Percentiles rank a stretch among this genome's conserved stretches.
phyloP scores from a whole-genome alignment of 2,113 vertebrate species.

The Eptesicus fuscus region DNA sequence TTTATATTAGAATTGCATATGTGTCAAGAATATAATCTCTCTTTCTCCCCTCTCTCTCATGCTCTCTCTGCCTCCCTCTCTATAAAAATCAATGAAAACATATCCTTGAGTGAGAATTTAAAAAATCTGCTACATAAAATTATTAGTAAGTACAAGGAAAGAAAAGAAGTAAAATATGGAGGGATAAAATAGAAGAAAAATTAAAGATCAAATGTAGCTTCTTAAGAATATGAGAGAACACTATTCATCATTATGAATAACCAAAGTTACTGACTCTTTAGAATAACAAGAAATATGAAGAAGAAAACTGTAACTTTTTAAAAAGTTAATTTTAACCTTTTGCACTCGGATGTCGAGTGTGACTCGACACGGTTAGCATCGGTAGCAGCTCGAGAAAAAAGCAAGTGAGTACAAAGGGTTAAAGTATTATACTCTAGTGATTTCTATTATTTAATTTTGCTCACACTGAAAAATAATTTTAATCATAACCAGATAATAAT shows the following conservation, averaged over 20 bases:
- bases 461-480: constrained; percentile 10
- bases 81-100: not conserved
- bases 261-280: not conserved
- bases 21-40: not conserved
- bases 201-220: not conserved
- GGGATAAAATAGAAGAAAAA: not conserved
- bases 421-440: not conserved
- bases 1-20: not conserved
- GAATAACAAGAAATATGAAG: not conserved
- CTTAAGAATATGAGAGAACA: not conserved
- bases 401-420: no score
- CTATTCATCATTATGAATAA: not conserved
- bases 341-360: no score
- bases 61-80: not conserved
- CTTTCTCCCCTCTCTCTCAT: not conserved
- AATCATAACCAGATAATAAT: constrained; percentile 19
- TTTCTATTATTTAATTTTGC: constrained; percentile 1
- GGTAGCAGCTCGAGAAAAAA: no score
- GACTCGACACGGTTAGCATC: no score
- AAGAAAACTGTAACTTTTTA: not conserved
- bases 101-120: not conserved
- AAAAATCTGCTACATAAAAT: not conserved
- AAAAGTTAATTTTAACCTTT: not conserved
- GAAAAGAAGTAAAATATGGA: not conserved
- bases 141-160: not conserved